A percentile compares a stretch with the other conserved stretches of the same genome.
Evolutionary conservation across 2,888 invertebrate genomes (phyloP).

Genomic region (Papilio elwesi): DNA sequence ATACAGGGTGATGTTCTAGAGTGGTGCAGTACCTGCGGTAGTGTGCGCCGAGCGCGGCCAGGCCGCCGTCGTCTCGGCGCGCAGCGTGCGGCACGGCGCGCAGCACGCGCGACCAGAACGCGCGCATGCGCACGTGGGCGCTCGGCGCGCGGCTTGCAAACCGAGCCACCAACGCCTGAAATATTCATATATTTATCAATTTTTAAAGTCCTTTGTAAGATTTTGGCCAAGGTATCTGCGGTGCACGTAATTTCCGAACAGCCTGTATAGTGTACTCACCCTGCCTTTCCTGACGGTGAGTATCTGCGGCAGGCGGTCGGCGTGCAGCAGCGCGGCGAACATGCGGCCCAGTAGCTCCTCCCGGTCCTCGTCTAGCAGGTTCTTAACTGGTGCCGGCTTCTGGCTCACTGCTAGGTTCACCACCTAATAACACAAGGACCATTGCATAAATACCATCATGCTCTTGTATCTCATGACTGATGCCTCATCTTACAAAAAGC

Average conservation of each 20-base stretch:
- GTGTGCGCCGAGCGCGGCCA: constrained; percentile 83
- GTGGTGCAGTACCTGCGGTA: constrained; percentile 76
- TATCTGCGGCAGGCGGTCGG: constrained; percentile 89
- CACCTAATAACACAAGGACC: constrained; percentile 56
- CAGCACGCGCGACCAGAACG: constrained; percentile 85
- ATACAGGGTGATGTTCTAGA: background rate
- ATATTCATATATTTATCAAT: background rate
- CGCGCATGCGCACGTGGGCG: constrained; percentile 79
- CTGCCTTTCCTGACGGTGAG: constrained; percentile 92
- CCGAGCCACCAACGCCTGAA: constrained; percentile 86
- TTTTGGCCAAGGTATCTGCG: too few species aligned
- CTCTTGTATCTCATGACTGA: too few species aligned
- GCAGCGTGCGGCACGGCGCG: constrained; percentile 84
- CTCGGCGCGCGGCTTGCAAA: constrained; percentile 85
- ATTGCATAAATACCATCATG: background rate
- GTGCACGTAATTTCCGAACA: too few species aligned
- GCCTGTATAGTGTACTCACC: constrained; percentile 71
- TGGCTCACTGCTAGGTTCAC: constrained; percentile 74
- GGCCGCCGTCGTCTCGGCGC: constrained; percentile 82
- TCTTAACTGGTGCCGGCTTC: constrained; percentile 70
- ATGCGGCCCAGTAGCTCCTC: constrained; percentile 87
- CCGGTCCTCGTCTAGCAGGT: constrained; percentile 81
- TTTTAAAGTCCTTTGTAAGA: too few species aligned
- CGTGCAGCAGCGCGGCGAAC: constrained; percentile 85
- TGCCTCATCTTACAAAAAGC: too few species aligned